Evolutionary conservation across 2,797 vertebrate genomes (phyloP).

Genomic region (Zalophus californianus): DNA sequence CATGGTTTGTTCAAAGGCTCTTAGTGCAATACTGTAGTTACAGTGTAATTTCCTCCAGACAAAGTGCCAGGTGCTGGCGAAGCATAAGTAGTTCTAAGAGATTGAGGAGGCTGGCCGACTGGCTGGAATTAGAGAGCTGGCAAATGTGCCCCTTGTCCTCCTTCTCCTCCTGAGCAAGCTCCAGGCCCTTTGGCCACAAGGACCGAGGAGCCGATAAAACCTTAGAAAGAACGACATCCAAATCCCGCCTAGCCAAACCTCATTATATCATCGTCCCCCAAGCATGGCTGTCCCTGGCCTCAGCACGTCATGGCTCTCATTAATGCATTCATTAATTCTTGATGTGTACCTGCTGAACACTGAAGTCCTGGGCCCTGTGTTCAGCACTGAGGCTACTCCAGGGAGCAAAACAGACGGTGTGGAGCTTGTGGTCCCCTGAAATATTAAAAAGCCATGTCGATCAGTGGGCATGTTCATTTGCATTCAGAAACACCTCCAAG

Average conservation of each 20-base stretch:
- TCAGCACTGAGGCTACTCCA: background rate
- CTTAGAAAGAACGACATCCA: accelerated
- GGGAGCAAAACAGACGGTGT: background rate
- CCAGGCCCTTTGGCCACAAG: accelerated
- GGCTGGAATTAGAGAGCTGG: background rate
- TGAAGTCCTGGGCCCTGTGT: background rate
- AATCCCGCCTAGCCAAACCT: background rate
- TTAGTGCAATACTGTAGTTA: background rate
- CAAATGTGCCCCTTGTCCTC: background rate
- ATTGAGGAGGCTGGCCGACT: accelerated
- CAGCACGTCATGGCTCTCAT: accelerated
- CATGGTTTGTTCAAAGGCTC: background rate
- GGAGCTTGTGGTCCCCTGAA: background rate
- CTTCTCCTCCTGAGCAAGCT: background rate
- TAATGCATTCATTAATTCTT: background rate
- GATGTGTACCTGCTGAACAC: background rate
- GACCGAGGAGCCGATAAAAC: background rate
- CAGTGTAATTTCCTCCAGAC: background rate
- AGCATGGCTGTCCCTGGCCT: background rate
- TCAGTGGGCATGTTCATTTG: background rate
- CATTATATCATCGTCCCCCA: background rate
- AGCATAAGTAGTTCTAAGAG: background rate
- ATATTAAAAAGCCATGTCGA: background rate
- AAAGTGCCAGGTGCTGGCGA: accelerated
- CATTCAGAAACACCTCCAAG: accelerated